Base-by-base conservation (phyloP, 2,888 invertebrate species). In the Drosophila setosimentum region DNA sequence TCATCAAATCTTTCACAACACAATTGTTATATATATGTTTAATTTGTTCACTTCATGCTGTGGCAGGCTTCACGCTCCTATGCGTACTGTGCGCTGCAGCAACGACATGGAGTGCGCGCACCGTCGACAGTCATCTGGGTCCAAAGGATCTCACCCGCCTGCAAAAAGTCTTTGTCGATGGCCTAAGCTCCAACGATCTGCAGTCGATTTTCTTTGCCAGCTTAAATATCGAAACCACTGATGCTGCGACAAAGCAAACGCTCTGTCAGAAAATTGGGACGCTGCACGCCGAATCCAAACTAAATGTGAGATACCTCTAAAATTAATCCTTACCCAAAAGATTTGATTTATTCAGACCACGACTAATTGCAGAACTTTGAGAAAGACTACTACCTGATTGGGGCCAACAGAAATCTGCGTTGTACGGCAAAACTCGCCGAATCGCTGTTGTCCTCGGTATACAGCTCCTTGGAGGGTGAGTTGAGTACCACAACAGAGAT, bases 151-250 rank as follows among this genome's bases (percentile, higher is more conserved):
- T 92, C 51, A 88, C 84, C 75, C 92, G 93, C 78, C 89, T 93
- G 40, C 91, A 93, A 57, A 89, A 91, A 53, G 93, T 93, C 2
- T 93, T 93, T 69, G 75, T 76, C n/a, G 92, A 92, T 67, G 94
- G 94, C 40, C 81, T 94, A 7, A 93, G 93, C 71, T 94, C 94
- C 65, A 94, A 94, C 79, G 97, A 97, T 91, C 89, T 96, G 53
- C 93, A 95, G 63, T 93, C 95, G 6, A 92, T 96, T 35, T 96
- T 97, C 91, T 96, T 96, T 94, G 95, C 96, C 4, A 94, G 96
- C 1, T 94, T 95, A 63, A 98, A 97, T 54, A 94, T 96, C 65
- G 95, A 95, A 80, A 93, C 96, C 53, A 93, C 97, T 2, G 95
- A 95, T 82, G 94, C 95, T 78, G 92, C 94, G 45, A 94, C 94